Conservation (phyloP, 2,113 vertebrate genomes). For the Pangasianodon gigas region DNA sequence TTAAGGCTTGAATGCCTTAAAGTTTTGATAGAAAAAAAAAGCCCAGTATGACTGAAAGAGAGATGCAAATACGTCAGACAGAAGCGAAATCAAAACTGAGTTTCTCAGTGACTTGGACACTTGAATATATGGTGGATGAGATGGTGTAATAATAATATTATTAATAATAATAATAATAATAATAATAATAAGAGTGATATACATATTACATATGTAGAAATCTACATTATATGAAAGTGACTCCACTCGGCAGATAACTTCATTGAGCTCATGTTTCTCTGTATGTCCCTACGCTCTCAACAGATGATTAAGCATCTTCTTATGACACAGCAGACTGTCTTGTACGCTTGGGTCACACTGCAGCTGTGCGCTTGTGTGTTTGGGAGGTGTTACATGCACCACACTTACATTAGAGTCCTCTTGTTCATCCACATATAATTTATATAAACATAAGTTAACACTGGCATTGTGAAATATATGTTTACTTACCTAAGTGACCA, state of each 20-base stretch:
- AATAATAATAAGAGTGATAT: background rate
- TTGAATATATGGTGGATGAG: background rate
- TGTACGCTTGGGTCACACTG: background rate
- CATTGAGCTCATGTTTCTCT: background rate
- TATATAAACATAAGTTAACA: background rate
- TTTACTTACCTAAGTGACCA: no score
- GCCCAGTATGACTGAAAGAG: constrained; percentile 11
- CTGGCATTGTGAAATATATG: background rate
- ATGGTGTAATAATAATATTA: background rate
- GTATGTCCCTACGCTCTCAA: background rate
- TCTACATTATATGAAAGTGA: background rate
- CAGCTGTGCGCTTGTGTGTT: constrained; percentile 2
- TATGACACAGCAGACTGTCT: constrained; percentile 12
- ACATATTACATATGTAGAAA: background rate
- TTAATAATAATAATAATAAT: background rate
- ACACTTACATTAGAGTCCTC: background rate
- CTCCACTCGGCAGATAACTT: background rate
- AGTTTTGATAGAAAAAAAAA: background rate
- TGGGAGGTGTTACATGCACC: background rate
- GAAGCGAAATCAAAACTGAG: background rate
- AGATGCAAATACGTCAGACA: constrained; percentile 20
- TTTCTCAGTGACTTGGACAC: background rate
- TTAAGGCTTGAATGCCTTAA: background rate
- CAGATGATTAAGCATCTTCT: constrained; percentile 27
- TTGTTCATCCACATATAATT: background rate